Base-by-base conservation (phyloP, 2,113 vertebrate genomes). In the Noturus placidus region DNA sequence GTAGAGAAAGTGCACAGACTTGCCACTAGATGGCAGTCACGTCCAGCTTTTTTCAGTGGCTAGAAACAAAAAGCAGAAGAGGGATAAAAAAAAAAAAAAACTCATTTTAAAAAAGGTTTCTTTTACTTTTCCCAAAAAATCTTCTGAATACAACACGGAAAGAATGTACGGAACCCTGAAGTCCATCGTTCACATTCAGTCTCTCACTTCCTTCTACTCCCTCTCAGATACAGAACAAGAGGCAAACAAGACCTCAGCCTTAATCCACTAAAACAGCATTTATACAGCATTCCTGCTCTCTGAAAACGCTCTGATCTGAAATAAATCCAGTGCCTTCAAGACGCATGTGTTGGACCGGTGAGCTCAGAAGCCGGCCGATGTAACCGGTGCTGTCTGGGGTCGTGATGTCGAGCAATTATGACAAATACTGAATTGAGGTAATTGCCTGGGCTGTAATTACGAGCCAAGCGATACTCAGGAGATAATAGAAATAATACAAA, bases 91-190 rank as follows among this genome's bases (percentile, higher is more conserved):
- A 91, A 93, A 46, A 42, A 42, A 5, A 42, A 42, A 42, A 5
- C 38, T n/a, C n/a, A n/a, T n/a, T n/a, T n/a, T n/a, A 94, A 65
- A 94, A 93, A 93, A 93, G 93, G 93, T 94, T 92, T 85, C 87
- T 85, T 93, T 89, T n/a, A n/a, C n/a, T 91, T 57, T 57, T 82
- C 83, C 65, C 57, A 67, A 85, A 92, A 94, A 92, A 92, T 92
- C 69, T 91, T 88, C 93, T 93, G 86, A 93, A 91, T 92, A 91
- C 89, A 91, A 86, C 84, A 94, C 93, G 94, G 94, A 95, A 95
- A 91, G 94, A 95, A 95, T 93, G 94, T 89, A 89, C 91, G 91
- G 93, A 92, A 94, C 88, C 91, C 77, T 74, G 87, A 77, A 42
- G 50, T 87, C 78, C 92, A 87, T 83, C 89, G 89, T 69, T 52